A percentile compares a stretch with the other conserved stretches of the same genome.
Conservation (phyloP, 2,113 vertebrate genomes). For the Benitochromis conjunctus region DNA sequence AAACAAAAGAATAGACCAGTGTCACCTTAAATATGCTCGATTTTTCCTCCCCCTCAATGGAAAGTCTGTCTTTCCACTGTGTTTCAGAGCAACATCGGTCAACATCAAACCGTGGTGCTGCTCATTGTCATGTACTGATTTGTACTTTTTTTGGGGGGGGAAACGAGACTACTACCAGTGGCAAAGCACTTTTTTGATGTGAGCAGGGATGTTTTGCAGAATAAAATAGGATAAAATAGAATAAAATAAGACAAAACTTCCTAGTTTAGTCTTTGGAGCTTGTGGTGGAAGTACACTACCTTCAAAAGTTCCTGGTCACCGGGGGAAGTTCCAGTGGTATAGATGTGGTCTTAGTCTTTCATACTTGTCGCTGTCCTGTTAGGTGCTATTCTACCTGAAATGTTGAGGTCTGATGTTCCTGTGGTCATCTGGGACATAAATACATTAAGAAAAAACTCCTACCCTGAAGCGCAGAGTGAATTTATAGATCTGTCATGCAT, state of each 20-base stretch:
- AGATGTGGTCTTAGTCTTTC: background rate
- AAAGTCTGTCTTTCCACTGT: background rate
- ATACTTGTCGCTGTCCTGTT: background rate
- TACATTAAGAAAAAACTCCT: background rate
- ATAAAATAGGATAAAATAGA: background rate
- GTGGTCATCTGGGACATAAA: background rate
- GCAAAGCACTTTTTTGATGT: background rate
- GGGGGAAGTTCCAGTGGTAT: background rate
- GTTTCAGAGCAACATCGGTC: background rate
- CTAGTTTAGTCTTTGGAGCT: background rate
- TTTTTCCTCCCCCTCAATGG: background rate
- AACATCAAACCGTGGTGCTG: background rate
- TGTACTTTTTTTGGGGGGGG: background rate
- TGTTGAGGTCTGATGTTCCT: background rate
- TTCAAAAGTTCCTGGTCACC: background rate
- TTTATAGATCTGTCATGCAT: slow-evolving; percentile 41
- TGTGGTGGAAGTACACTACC: background rate
- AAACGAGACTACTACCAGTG: background rate
- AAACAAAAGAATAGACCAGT: background rate
- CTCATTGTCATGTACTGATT: background rate
- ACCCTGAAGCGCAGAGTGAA: slow-evolving; percentile 20
- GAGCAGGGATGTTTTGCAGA: background rate
- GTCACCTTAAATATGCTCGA: background rate
- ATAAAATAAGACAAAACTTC: too few species aligned
- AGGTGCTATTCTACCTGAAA: background rate